Evolutionary conservation across 2,113 vertebrate genomes (phyloP).

Genomic region (Sebastes schlegelii): DNA sequence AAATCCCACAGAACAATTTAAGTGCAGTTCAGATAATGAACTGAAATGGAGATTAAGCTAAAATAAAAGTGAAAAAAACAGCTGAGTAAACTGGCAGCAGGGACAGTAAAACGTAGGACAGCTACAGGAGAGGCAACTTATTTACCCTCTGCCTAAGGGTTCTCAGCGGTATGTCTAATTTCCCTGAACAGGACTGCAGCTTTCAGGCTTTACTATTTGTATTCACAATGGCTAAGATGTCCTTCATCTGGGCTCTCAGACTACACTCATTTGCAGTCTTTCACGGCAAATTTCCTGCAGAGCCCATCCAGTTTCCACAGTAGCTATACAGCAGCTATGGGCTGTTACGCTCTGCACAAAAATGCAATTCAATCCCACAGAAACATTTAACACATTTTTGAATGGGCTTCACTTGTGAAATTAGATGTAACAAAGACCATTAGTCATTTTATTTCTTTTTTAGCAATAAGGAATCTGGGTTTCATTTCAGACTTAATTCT

Average conservation of each 20-base stretch:
- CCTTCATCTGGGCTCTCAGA: conserved; percentile 43
- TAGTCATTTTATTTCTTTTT: background rate
- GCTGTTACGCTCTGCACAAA: conserved; percentile 2
- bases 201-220: conserved; percentile 26
- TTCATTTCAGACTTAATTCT: conserved; percentile 2
- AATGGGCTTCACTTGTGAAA: conserved; percentile 2
- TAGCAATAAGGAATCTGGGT: background rate
- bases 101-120: background rate
- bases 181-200: conserved; percentile 21
- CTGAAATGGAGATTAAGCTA: background rate
- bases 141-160: conserved; percentile 19
- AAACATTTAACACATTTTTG: conserved; percentile 1
- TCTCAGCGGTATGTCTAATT: conserved; percentile 33
- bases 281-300: conserved; percentile 13
- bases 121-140: conserved; percentile 13
- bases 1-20: background rate
- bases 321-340: background rate
- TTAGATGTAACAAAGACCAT: conserved; percentile 1
- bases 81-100: background rate
- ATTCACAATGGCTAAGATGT: conserved; percentile 22
- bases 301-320: conserved; percentile 1
- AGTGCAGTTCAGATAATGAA: background rate
- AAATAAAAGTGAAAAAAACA: background rate
- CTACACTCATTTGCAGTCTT: conserved; percentile 31
- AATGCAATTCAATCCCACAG: conserved; percentile 1